Evolutionary conservation across 2,888 invertebrate species (phyloP), one percentile per base, ranked within the genome.

Genomic region (Caradrina kadenii): DNA sequence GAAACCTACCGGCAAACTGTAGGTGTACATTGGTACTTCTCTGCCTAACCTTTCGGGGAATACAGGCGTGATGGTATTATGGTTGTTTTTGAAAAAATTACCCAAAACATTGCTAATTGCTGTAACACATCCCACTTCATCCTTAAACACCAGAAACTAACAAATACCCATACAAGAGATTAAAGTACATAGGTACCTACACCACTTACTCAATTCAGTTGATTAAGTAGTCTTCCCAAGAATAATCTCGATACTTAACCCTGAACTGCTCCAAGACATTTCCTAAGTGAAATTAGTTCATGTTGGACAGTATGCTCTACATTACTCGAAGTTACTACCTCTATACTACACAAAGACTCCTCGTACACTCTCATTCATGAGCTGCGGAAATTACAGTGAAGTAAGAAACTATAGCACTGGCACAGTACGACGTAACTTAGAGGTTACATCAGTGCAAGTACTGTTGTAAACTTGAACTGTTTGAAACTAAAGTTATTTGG

Each of bases 341-440:
- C 1, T 55, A 31, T 19, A 11, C 2, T 42, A 73, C 19, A 65
- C 55, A 74, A 50, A 55, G 74, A 55, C 42, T 73, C 49, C 0
- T 5, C 22, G 74, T 56, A 56, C 45, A 66, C 49, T 74, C 42
- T 35, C 70, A 65, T 65, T 74, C 55, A 71, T 45, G 75, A 56
- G 22, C 49, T 42, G 6, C 55, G 49, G 70, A 70, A 65, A 70
- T 56, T 50, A 74, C 55, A 19, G 55, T 4, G 22, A 65, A 22
- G 65, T 56, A 74, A 69, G 45, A 53, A 19, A 50, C 19, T 42
- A 74, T 50, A 65, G 69, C n/a, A 11, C 42, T 19, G 19, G 39
- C 17, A 45, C 17, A 17, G 45, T 45, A 17, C 6, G 45, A 45
- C 17, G 6, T 5, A 45, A 45, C 1, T 45, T 45, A 45, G 45